A percentile compares a stretch with the other conserved stretches of the same genome.
Evolutionary conservation across 2,888 invertebrate genomes (phyloP).

Genomic region (Sphaerophoria rueppellii): DNA sequence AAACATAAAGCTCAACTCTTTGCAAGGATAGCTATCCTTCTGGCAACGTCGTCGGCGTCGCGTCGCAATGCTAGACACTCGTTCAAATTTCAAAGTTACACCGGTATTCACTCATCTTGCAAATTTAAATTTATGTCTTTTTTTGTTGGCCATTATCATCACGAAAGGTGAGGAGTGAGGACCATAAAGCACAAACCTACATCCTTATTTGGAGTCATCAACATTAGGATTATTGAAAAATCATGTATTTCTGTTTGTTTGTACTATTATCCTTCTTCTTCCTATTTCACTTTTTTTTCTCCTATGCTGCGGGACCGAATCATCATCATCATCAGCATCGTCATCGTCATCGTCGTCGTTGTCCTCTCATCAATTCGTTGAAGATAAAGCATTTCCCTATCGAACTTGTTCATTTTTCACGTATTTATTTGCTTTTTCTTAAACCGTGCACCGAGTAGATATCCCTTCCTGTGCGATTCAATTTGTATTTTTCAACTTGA

Average conservation of each 20-base stretch:
- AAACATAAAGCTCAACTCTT: neutral
- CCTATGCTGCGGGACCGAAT: constrained; percentile 9
- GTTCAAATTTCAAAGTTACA: constrained; percentile 37
- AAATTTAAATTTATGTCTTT: constrained; percentile 70
- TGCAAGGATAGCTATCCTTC: constrained; percentile 6
- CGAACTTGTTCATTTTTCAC: constrained; percentile 50
- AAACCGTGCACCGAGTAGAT: constrained; percentile 51
- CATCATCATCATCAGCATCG: constrained; percentile 18
- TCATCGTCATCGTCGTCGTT: constrained; percentile 25
- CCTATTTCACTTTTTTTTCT: constrained; percentile 47
- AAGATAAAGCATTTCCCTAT: constrained; percentile 68
- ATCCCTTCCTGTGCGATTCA: constrained; percentile 34
- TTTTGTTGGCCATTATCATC: constrained; percentile 54
- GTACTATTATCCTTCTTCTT: constrained; percentile 66
- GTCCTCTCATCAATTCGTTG: constrained; percentile 63
- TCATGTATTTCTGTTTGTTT: constrained; percentile 73
- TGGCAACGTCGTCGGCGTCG: too few species aligned
- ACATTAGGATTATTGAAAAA: constrained; percentile 74
- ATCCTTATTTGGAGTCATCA: constrained; percentile 61
- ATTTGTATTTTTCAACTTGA: constrained; percentile 13
- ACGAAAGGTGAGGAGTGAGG: neutral
- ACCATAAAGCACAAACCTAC: constrained; percentile 5
- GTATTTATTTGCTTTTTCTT: constrained; percentile 73
- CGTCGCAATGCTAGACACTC: constrained; percentile 33
- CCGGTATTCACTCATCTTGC: constrained; percentile 71